Conservation (phyloP, 2,113 vertebrate species). For the Polyodon spathula region DNA sequence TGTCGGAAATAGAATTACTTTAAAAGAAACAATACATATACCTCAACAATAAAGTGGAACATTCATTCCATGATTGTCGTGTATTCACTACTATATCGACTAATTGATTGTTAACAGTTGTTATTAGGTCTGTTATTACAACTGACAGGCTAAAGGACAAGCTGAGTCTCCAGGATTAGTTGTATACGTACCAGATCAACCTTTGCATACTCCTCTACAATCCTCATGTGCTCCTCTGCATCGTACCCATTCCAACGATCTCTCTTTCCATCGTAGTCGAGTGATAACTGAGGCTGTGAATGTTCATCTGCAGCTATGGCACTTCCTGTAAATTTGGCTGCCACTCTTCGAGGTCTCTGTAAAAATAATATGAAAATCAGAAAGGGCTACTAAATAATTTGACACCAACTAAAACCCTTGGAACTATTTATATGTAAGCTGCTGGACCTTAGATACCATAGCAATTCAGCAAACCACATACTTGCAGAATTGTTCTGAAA, state of each 20-base stretch:
- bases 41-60: neutral
- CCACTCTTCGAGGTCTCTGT: constrained; percentile 87
- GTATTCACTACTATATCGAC: no score
- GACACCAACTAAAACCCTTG: no score
- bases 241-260: constrained; percentile 96
- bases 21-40: constrained; percentile 10
- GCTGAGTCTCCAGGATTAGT: no score
- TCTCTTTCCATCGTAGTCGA: constrained; percentile 92
- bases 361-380: constrained; percentile 14
- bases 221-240: constrained; percentile 91
- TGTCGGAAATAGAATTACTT: constrained; percentile 27
- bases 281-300: constrained; percentile 62
- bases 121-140: no score
- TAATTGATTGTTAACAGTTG: no score
- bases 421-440: no score
- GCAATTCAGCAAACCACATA: no score
- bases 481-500: no score
- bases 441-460: no score
- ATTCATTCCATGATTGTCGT: neutral
- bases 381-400: neutral
- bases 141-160: no score
- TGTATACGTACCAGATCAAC: constrained; percentile 84
- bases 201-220: constrained; percentile 91
- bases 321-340: constrained; percentile 81
- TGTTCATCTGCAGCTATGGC: constrained; percentile 86